phyloP scores from a whole-genome alignment of 2,888 invertebrate species.

The Hyposoter didymator region DNA sequence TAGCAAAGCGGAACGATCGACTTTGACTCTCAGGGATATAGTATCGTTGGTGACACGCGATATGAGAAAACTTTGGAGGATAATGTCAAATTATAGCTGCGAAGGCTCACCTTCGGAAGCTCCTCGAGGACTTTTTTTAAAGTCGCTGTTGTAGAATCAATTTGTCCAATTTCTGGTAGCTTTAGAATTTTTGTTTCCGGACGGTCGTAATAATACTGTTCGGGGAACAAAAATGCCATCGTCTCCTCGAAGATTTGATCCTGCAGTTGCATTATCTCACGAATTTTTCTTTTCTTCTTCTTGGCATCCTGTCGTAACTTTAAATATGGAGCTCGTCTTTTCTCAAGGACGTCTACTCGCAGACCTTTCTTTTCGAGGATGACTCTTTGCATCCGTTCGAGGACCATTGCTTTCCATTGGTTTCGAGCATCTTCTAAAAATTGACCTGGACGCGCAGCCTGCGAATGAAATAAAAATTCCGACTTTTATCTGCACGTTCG shows the following conservation, averaged over 20 bases:
- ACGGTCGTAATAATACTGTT: constrained; percentile 78
- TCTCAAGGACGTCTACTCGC: constrained; percentile 86
- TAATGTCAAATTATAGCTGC: background rate
- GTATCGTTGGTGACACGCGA: background rate
- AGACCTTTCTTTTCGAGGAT: constrained; percentile 88
- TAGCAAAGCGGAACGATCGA: background rate
- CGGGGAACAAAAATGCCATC: constrained; percentile 87
- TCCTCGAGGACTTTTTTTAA: constrained; percentile 45
- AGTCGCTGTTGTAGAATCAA: constrained; percentile 80
- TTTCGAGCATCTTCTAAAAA: constrained; percentile 84
- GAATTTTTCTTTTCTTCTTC: constrained; percentile 86
- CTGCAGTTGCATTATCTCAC: constrained; percentile 86
- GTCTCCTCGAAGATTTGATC: constrained; percentile 88
- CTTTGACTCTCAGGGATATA: no score
- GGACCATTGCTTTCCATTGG: constrained; percentile 88
- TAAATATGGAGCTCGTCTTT: constrained; percentile 87
- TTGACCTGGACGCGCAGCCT: constrained; percentile 71
- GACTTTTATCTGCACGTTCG: background rate
- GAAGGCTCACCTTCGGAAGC: constrained; percentile 25
- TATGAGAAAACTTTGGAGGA: no score
- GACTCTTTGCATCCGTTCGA: constrained; percentile 88
- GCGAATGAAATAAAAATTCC: constrained; percentile 43
- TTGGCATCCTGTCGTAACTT: constrained; percentile 86
- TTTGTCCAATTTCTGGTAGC: constrained; percentile 82
- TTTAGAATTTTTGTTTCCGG: constrained; percentile 23